Conservation (phyloP, 2,888 invertebrate genomes). For the Melitaea athalia region DNA sequence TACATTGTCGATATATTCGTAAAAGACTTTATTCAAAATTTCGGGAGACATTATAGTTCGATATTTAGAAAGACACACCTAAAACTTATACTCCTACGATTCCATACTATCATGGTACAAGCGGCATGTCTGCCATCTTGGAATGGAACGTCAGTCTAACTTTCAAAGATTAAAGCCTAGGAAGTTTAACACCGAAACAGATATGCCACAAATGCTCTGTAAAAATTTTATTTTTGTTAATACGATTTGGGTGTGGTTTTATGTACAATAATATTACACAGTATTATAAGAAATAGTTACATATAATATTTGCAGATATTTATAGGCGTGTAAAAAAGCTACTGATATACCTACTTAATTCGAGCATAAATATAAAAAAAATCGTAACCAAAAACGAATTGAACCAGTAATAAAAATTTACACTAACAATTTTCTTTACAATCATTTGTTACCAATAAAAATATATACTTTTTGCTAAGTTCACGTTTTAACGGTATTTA, state of each 20-base stretch:
- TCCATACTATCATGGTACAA: slow-evolving; percentile 86
- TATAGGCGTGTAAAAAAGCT: too few relatives aligned
- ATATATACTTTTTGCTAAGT: too few relatives aligned
- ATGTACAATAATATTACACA: neutral
- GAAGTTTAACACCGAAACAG: slow-evolving; percentile 22
- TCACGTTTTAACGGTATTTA: too few relatives aligned
- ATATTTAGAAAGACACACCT: slow-evolving; percentile 87
- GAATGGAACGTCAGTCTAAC: slow-evolving; percentile 84
- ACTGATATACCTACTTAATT: too few relatives aligned
- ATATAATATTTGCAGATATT: neutral
- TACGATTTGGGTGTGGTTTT: neutral
- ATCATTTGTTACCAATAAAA: too few relatives aligned
- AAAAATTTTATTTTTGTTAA: neutral
- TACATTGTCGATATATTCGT: slow-evolving; percentile 81
- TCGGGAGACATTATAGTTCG: slow-evolving; percentile 84
- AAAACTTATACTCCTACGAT: slow-evolving; percentile 87
- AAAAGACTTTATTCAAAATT: slow-evolving; percentile 79
- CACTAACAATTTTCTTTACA: too few relatives aligned
- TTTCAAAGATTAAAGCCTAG: slow-evolving; percentile 55
- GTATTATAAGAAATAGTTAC: neutral
- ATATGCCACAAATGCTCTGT: slow-evolving; percentile 1
- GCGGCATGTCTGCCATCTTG: slow-evolving; percentile 90
- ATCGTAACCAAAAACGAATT: too few relatives aligned
- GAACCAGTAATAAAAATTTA: too few relatives aligned
- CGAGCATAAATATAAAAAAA: too few relatives aligned